A percentile compares a stretch with the other conserved stretches of the same genome.
Conservation (phyloP, 2,113 vertebrate genomes). For the Eurypyga helias region DNA sequence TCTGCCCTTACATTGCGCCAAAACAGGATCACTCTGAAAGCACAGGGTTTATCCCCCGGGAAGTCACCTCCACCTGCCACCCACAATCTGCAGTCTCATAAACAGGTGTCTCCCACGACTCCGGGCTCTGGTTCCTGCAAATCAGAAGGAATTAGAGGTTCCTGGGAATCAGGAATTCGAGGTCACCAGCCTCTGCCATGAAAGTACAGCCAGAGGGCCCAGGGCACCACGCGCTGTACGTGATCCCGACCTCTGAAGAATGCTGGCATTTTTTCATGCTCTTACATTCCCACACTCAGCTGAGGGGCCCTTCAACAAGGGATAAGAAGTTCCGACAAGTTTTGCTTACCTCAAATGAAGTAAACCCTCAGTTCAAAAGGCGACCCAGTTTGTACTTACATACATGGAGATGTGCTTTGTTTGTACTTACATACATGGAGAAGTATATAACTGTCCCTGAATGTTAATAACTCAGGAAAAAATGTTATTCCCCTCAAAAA, state of each 20-base stretch:
- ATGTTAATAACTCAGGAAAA: background rate
- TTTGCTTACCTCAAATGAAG: background rate
- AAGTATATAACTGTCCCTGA: background rate
- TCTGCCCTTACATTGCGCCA: background rate
- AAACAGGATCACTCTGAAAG: background rate
- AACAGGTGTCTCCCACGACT: background rate
- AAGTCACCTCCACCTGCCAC: background rate
- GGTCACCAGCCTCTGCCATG: background rate
- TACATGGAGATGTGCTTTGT: background rate
- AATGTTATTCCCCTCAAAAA: background rate
- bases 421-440: background rate
- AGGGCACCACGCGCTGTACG: accelerated
- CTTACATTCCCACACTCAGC: background rate
- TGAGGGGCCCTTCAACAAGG: background rate
- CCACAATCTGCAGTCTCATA: background rate
- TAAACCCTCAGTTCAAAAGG: background rate
- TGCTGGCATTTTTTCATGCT: background rate
- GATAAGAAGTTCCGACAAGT: background rate
- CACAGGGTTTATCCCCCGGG: background rate
- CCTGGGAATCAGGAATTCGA: background rate
- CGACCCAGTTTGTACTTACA: background rate
- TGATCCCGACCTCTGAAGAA: background rate
- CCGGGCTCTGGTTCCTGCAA: background rate
- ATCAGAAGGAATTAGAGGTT: background rate
- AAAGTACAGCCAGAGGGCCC: background rate